Conservation (phyloP, 2,797 vertebrate species). For the Garrulus glandarius region DNA sequence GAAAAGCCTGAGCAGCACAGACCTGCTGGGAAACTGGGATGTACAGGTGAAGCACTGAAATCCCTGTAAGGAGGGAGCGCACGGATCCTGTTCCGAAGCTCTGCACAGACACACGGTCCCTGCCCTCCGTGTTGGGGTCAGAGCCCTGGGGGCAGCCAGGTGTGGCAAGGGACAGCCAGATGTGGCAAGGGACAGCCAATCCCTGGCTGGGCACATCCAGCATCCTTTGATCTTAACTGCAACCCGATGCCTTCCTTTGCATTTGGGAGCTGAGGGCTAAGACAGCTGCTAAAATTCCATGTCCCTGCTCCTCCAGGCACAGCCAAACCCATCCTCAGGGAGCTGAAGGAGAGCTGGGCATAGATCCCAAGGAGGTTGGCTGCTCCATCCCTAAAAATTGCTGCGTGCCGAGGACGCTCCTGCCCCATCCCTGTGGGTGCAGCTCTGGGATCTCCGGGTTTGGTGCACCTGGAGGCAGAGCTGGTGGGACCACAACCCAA, state of each 20-base stretch:
- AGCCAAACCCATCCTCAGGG: neutral
- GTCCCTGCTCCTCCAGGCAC: neutral
- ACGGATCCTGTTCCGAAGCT: rapidly evolving
- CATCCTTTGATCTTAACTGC: neutral
- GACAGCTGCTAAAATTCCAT: neutral
- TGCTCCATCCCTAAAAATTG: neutral
- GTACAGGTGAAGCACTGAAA: neutral
- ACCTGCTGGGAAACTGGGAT: neutral
- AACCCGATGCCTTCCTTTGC: too few species aligned
- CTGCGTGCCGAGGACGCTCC: rapidly evolving
- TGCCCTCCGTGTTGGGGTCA: neutral
- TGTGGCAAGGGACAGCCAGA: neutral
- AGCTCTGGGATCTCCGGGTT: neutral
- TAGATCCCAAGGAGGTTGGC: rapidly evolving
- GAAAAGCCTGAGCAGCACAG: neutral
- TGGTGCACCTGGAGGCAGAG: neutral
- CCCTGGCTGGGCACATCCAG: neutral
- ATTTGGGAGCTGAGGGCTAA: neutral
- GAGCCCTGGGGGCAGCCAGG: neutral
- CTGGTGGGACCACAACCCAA: neutral
- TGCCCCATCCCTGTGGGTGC: rapidly evolving
- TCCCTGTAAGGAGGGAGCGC: neutral
- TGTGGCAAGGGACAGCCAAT: neutral
- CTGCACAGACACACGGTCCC: rapidly evolving
- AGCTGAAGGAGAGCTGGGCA: neutral